A percentile compares a stretch with the other conserved stretches of the same genome.
These are phyloP conservation scores for Drosophila recens DNA, from an alignment of 2,888 invertebrate species.

Conservation along the genomic window DNA sequence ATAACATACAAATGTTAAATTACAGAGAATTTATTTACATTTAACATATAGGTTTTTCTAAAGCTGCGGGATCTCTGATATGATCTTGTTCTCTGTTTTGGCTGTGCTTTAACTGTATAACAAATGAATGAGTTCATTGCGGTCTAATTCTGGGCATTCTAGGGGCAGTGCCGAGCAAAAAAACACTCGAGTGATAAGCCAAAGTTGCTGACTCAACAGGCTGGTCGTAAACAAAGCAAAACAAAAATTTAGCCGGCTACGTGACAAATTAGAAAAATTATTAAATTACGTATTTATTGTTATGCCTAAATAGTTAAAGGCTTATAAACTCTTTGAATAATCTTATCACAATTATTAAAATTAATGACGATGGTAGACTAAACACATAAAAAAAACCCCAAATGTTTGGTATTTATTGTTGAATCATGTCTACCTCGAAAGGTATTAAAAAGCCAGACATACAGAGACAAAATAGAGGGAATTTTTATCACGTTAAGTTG, in stretches of 20 bases:
- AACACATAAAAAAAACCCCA: constrained; percentile 20
- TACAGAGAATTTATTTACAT: neutral
- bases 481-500: neutral
- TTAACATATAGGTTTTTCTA: neutral
- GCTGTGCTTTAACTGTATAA: neutral
- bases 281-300: constrained; percentile 27
- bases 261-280: constrained; percentile 56
- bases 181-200: constrained; percentile 23
- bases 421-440: constrained; percentile 23
- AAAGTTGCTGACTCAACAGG: constrained; percentile 31
- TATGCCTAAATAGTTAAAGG: constrained; percentile 29
- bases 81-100: neutral
- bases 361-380: constrained; percentile 23
- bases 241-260: constrained; percentile 36
- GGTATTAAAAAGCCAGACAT: constrained; percentile 7
- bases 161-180: constrained; percentile 7
- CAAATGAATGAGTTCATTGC: constrained; percentile 30
- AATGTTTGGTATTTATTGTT: constrained; percentile 29
- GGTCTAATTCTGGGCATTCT: constrained; percentile 6
- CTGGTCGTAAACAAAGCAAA: constrained; percentile 6
- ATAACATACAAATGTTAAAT: constrained; percentile 5
- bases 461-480: neutral
- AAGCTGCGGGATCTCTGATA: neutral
- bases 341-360: constrained; percentile 51
- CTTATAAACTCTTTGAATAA: constrained; percentile 29